phyloP scores from a whole-genome alignment of 1,140 invertebrate genomes.

The Bombus sylvicola region DNA sequence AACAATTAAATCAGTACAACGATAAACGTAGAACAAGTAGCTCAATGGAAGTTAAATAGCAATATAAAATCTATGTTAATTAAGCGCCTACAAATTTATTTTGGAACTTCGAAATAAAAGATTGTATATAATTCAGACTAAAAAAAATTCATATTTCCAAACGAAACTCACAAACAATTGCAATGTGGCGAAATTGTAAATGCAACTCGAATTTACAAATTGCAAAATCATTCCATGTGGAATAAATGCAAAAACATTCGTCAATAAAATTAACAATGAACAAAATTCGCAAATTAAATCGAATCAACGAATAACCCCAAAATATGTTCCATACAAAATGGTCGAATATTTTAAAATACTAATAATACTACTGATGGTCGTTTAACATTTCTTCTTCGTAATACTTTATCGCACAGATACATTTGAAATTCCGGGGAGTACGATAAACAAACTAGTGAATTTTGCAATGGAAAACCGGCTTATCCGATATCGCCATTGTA shows the following conservation, averaged over 20 bases:
- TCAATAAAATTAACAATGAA: not conserved
- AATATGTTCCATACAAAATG: not conserved
- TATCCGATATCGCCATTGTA: not conserved
- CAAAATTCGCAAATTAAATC: not conserved
- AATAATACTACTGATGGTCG: too few species aligned
- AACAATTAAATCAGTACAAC: not conserved
- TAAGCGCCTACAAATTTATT: too few species aligned
- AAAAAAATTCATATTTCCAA: not conserved
- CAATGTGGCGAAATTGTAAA: not conserved
- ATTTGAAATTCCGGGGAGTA: not conserved
- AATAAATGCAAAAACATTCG: not conserved
- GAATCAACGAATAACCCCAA: not conserved
- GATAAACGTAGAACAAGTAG: not conserved
- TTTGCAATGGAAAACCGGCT: not conserved
- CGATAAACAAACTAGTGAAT: not conserved
- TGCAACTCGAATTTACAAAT: not conserved
- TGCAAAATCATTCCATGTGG: not conserved
- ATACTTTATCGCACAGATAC: not conserved
- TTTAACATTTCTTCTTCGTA: not conserved
- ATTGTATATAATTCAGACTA: not conserved
- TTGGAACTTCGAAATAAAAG: too few species aligned
- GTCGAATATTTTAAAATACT: not conserved
- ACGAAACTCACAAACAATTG: not conserved
- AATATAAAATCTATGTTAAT: not conserved
- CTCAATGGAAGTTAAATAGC: not conserved